Base-by-base conservation (phyloP, 2,888 invertebrate species). In the Tethea ocularis region DNA sequence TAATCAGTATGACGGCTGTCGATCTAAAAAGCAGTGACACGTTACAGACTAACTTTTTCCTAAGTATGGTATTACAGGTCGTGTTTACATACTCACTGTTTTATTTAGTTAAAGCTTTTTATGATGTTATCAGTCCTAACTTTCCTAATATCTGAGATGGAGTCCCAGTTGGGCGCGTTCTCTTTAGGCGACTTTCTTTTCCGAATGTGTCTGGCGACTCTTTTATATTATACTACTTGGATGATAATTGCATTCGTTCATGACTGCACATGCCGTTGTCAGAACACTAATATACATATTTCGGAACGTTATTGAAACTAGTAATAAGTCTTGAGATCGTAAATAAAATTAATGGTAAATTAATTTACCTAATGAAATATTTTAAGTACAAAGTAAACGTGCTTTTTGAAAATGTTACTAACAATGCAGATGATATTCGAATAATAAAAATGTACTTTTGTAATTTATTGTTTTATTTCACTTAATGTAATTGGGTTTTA, bases 351-450 rank as follows among this genome's bases (percentile, higher is more conserved):
- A n/a, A 41, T 41, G 17, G 38, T 15, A 38, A 15, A 24, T 0
- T 38, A 15, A 46, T 20, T 38, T 46, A 46, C 20, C 17, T 10
- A 2, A n/a, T 46, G 10, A 46, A 66, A 62, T 60, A 62, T 66
- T 72, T 66, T 71, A 64, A 64, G 62, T 69, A 60, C 63, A 74
- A 68, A 60, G 62, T 68, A 82, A 84, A 75, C 74, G 69, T 78
- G 84, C 87, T 88, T 89, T 84, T 83, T 78, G 82, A 46, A 7
- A 83, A 78, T 83, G 77, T 84, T 80, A 68, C 63, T 80, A 86
- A 88, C 85, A 78, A 74, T 78, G 78, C 82, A 74, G 72, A 80
- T 75, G 75, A 80, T 81, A 82, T 79, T 80, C 79, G 79, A 79
- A 78, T 81, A 85, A 81, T 80, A 79, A 86, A n/a, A 83, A 79